Evolutionary conservation across 1,140 invertebrate species (phyloP), one percentile per base, ranked within the genome.

Genomic region (Diorhabda carinulata): DNA sequence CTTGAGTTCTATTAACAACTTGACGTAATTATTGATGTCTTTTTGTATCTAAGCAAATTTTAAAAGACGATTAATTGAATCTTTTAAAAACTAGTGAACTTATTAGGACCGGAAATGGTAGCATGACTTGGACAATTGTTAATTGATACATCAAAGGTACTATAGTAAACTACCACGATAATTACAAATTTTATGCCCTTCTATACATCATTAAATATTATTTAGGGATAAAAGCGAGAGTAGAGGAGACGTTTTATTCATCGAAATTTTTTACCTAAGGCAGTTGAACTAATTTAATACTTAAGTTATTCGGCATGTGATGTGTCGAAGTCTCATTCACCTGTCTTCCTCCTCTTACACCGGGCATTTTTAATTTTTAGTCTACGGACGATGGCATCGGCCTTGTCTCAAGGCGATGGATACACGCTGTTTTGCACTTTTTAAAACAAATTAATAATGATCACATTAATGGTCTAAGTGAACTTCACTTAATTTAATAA

Each of bases 291-390:
- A 69, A 72, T 70, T 72, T 73, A 73, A 71, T 71, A 71, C 71
- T 71, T 70, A 75, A 74, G 59, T 69, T 73, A 73, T 72, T 75
- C 74, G 68, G 59, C 71, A 70, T 72, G 66, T 70, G 71, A 70
- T 61, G 66, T 56, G 66, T 56, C 58, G 66, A 61, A 43, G 64
- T 40, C 57, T 61, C 71, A 73, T 62, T 61, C 71, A 73, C 71
- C 73, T 74, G 73, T 66, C 61, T 62, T 52, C 66, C 60, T 65
- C 57, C 64, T 41, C 61, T 47, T 47, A 66, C 70, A 71, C 72
- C 72, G 72, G 72, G 72, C 70, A 67, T 67, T 60, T 64, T 57
- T 67, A 64, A 42, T 52, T 43, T 58, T 64, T 52, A 52, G 47
- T 52, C 6, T 52, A 8, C 47, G n/a, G 47, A 52, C 47, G n/a